These are phyloP conservation scores for Myrmecobius fasciatus DNA, from an alignment of 2,113 vertebrate genomes.

Conservation along the genomic window DNA sequence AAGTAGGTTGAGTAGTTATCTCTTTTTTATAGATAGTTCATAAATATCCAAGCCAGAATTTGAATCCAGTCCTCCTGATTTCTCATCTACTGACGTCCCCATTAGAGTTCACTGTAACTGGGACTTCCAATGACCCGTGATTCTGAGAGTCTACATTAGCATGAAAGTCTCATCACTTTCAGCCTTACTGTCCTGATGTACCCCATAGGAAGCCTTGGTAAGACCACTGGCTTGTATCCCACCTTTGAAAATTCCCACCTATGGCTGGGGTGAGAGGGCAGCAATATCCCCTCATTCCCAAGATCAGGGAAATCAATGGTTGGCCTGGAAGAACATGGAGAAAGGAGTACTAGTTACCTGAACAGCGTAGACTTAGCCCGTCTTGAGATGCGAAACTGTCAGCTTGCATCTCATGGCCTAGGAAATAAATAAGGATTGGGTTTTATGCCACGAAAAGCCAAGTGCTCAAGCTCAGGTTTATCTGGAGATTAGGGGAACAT, in stretches of 20 bases:
- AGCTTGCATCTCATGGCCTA: slow-evolving; percentile 17
- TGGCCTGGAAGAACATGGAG: background rate
- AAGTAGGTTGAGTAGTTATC: too few relatives aligned
- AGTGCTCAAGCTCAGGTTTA: background rate
- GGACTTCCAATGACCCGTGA: background rate
- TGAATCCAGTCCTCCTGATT: background rate
- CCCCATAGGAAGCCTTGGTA: background rate
- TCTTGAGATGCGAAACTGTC: slow-evolving; percentile 36
- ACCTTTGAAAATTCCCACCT: background rate
- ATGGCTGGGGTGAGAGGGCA: background rate
- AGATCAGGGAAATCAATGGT: slow-evolving; percentile 47
- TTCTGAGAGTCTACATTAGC: background rate
- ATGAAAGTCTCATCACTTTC: background rate
- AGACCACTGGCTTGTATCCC: background rate
- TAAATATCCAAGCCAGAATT: background rate
- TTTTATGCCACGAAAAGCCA: slow-evolving; percentile 16
- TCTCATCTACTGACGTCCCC: background rate
- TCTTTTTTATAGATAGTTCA: background rate
- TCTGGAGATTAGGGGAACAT: background rate
- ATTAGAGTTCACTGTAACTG: background rate
- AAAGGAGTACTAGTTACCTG: slow-evolving; percentile 49
- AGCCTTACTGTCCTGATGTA: background rate
- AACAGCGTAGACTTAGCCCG: slow-evolving; percentile 28
- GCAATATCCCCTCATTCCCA: background rate
- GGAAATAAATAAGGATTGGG: background rate